Evolutionary conservation across 2,113 vertebrate species (phyloP).

Genomic region (Odontesthes bonariensis): DNA sequence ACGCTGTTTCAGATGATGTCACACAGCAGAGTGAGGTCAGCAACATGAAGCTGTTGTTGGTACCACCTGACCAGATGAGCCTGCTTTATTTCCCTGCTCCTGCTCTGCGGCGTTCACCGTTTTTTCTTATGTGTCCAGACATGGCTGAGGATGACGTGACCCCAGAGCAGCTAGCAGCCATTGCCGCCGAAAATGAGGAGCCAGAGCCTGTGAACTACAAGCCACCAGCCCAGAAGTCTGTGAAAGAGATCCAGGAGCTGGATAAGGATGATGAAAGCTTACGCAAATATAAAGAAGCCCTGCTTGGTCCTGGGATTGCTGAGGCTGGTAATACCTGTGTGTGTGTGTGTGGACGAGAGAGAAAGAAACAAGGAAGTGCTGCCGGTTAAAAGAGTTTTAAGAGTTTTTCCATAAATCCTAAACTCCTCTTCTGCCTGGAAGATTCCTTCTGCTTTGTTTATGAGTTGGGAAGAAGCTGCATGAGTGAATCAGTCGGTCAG

Average conservation of each 20-base stretch:
- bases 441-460: no score
- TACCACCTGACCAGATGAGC: not conserved
- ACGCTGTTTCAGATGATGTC: constrained; percentile 49
- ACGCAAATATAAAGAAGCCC: constrained; percentile 93
- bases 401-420: not conserved
- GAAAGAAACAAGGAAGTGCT: not conserved
- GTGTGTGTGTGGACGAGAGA: accelerated
- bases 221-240: constrained; percentile 90
- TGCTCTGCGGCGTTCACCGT: not conserved
- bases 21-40: constrained; percentile 31
- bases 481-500: no score
- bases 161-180: constrained; percentile 92
- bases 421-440: no score
- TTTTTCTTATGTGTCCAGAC: constrained; percentile 41
- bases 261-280: constrained; percentile 95
- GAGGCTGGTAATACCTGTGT: constrained; percentile 71
- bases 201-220: constrained; percentile 89
- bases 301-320: constrained; percentile 84
- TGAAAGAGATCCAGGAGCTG: constrained; percentile 94
- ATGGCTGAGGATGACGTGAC: constrained; percentile 97
- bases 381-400: not conserved
- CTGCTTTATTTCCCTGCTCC: not conserved
- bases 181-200: constrained; percentile 92
- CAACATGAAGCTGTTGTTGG: not conserved
- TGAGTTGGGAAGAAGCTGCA: no score